These are phyloP conservation scores for Urocolius indicus DNA, from an alignment of 2,113 vertebrate species.

Conservation along the genomic window DNA sequence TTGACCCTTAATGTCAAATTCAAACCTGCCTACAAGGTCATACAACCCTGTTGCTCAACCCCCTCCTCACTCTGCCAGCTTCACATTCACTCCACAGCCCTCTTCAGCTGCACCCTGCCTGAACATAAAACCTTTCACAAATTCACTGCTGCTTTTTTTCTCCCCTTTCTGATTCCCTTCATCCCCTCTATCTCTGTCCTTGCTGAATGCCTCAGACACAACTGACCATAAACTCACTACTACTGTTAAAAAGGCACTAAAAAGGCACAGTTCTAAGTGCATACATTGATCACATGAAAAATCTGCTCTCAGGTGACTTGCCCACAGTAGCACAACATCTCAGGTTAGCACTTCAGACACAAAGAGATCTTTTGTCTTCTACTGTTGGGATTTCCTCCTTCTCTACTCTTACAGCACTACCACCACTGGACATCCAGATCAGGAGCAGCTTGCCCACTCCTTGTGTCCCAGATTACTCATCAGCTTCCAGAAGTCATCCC, in stretches of 20 bases:
- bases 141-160: neutral
- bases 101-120: neutral
- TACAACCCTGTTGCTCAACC: neutral
- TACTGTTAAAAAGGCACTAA: neutral
- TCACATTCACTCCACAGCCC: neutral
- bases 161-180: neutral
- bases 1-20: neutral
- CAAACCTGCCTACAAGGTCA: neutral
- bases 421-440: neutral
- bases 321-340: neutral
- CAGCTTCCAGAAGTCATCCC: neutral
- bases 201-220: neutral
- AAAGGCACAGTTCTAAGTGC: rapidly evolving
- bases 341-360: neutral
- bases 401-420: neutral
- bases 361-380: neutral
- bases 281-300: neutral
- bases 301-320: neutral
- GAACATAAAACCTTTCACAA: neutral
- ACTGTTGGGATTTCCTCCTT: neutral
- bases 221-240: neutral
- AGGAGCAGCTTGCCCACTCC: neutral
- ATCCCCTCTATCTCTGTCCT: neutral
- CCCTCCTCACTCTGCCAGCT: neutral
- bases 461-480: neutral